Base-by-base conservation (phyloP, 2,888 invertebrate genomes). In the Meandrusa payeni region DNA sequence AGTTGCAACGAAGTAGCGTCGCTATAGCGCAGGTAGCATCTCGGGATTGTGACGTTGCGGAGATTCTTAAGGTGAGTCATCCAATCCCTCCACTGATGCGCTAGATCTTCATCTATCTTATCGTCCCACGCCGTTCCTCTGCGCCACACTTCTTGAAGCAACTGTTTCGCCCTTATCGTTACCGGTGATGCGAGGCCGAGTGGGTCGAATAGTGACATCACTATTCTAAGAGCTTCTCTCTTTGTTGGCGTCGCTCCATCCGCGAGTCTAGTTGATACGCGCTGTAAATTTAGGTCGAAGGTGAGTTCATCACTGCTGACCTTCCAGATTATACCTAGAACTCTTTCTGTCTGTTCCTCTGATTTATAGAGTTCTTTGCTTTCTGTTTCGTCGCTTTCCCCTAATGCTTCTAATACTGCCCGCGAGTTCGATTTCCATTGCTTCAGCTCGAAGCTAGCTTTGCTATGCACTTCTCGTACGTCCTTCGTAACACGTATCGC, bases 241-340 rank as follows among this genome's bases (percentile, higher is more conserved):
- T 50, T 52, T 2, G 52, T 49, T 0, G 52, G 49, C 1, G 11
- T 15, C 3, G 22, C 6, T 0, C 19, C 34, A 1, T 28, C 11
- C 2, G 38, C 2, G 5, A n/a, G 17, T 5, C 1, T 27, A 9
- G 27, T 7, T 1, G 19, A 11, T 5, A 11, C 2, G 4, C 26
- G 10, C 2, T 1, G 11, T 27, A 27, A 2, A 0, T 11, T 11
- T 1, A 27, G 6, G 6, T 27, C 11, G 26, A 27, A 27, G 5
- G 5, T 12, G 1, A 27, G 10, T 1, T 27, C 5, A 11, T 10
- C 26, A 5, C 10, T 3, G 5, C 11, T 9, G 2, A 17, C 2
- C 5, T 19, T 32, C 33, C 33, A 33, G 3, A 9, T 11, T 1
- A 60, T 32, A 0, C 57, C 59, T 6, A 61, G 22, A 5, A 54